phyloP scores from a whole-genome alignment of 1,140 invertebrate species.

The silkworm (Bombyx mori) region ASM3026992v2 NC_085116.1:199001-199500 shows the following conservation, averaged over 20 bases:
- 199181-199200: slow-evolving; percentile 35
- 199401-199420: too few species aligned
- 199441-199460: too few species aligned
- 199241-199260: slow-evolving; percentile 33
- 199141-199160: slow-evolving; percentile 34
- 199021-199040: slow-evolving; percentile 31
- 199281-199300: slow-evolving; percentile 9
- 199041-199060: slow-evolving; percentile 22
- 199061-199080: slow-evolving; percentile 33
- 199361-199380: slow-evolving; percentile 2
- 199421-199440: too few species aligned
- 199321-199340: slow-evolving; percentile 18
- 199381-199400: too few species aligned
- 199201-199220: slow-evolving; percentile 29
- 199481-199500: too few species aligned
- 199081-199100: slow-evolving; percentile 34
- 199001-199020: slow-evolving; percentile 22
- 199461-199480: too few species aligned
- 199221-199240: slow-evolving; percentile 36
- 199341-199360: slow-evolving; percentile 27
- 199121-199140: slow-evolving; percentile 34
- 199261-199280: slow-evolving; percentile 19
- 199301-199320: slow-evolving; percentile 17
- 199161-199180: slow-evolving; percentile 39
- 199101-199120: slow-evolving; percentile 19